Base-by-base conservation (phyloP, 2,797 vertebrate genomes). In the Salmo trutta region DNA sequence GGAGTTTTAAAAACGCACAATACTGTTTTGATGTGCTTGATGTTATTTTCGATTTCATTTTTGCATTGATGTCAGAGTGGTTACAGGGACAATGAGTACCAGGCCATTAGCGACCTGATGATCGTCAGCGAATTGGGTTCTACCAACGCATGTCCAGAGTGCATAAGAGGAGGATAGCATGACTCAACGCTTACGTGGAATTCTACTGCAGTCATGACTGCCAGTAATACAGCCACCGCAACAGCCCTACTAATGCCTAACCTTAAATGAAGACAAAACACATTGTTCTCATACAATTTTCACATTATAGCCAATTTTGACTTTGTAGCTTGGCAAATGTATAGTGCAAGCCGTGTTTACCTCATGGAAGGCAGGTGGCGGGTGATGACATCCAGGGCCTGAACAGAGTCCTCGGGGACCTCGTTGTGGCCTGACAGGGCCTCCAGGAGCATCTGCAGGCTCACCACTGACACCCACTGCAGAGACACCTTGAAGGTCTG, bases 401-500 rank as follows among this genome's bases (percentile, higher is more conserved):
- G 98, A 4, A 99, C 98, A 0, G 97, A 98, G 81, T 99, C 98
- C 76, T 99, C 98, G 0, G 98, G 98, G 82, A 99, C 98, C 93
- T 99, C 97, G 74, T 96, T 98, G 89, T 99, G 97, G 56, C 98
- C 98, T 0, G 98, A 95, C 83, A 99, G 91, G 67, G 98, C 98
- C 85, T 99, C 98, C 89, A 99, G 88, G 77, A 99, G 95, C 94
- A 99, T 89, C 94, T 99, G 98, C 81, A 99, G 96, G 88, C 97
- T 98, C 80, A 99, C 97, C 10, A 99, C 98, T 0, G 98, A 99
- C 84, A 99, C 97, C 98, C 98, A 99, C 88, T 99, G 97, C 92
- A 99, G 93, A 65, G 97, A 99, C 78, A 99, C 98, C 92, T 99
- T 99, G 83, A 99, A 99, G 0, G 97, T 99, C 93, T 99, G 98